Base-by-base conservation (phyloP, 2,797 vertebrate species). In the Molossus molossus region DNA sequence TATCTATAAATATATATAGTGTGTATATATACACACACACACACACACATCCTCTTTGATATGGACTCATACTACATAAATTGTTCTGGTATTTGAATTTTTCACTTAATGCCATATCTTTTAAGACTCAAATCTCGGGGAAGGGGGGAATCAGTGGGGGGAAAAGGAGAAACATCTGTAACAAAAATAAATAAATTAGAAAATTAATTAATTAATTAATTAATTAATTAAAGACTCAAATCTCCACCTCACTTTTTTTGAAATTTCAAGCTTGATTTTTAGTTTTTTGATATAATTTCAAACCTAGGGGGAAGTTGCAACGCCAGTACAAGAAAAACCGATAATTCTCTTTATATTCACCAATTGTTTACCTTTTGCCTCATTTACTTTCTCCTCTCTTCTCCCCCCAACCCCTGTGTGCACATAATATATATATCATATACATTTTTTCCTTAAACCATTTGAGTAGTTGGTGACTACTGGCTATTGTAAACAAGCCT, bases 191-290 rank as follows among this genome's bases (percentile, higher is more conserved):
- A 33, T 33, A 33, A 33, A 33, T 33, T 33, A 2, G 3, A 33
- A 33, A 33, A 33, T 33, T 33, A 33, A 33, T 33, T 33, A 33
- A 33, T 33, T 33, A 33, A 33, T 33, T 33, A 33, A 33, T 33
- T 33, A 33, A 33, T 33, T 33, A 33, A 33, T 33, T 33, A 33
- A 53, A 58, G 27, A 81, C 17, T 58, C 27, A 33, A 27, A 18
- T 40, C 23, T 79, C 14, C 40, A 6, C 62, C 57, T 64, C 23
- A 20, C 18, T 85, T 76, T 15, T 60, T 40, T 89, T 53, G 9
- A 76, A 65, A 11, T 83, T 81, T 55, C 91, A 69, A 86, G 20
- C 40, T 87, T 82, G 13, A 20, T 62, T 62, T 53, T 90, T 76
- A 1, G 6, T 53, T 45, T 77, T 57, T 53, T 1, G 12, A 4